Conservation (phyloP, 2,888 invertebrate species). For the Allophyes oxyacanthae region DNA sequence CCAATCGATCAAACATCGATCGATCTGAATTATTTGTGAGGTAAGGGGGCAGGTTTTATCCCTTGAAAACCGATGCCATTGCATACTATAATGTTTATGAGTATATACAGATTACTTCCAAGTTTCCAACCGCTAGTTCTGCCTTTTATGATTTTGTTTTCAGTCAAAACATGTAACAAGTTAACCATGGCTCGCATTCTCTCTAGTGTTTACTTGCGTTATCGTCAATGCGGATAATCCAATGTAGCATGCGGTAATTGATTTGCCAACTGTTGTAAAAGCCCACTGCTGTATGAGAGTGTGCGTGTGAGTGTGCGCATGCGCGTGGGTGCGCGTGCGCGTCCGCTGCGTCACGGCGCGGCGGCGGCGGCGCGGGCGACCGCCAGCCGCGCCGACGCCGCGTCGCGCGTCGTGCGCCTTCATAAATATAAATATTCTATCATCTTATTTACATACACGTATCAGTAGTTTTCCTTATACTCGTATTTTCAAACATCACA, state of each 20-base stretch:
- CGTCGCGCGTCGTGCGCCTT: conserved; percentile 1
- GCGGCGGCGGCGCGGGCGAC: neutral
- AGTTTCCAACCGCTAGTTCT: no score
- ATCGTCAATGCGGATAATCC: conserved; percentile 42
- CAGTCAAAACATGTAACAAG: no score
- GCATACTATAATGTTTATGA: no score
- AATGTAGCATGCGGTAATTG: conserved; percentile 36
- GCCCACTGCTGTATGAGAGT: neutral
- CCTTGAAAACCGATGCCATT: no score
- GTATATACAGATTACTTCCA: no score
- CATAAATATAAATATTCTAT: conserved; percentile 17
- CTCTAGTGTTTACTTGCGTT: conserved; percentile 17
- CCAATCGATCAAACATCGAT: no score
- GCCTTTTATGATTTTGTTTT: no score
- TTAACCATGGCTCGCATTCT: neutral
- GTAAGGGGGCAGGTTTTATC: no score
- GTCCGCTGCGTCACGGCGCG: conserved; percentile 7
- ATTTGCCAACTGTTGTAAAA: conserved; percentile 23
- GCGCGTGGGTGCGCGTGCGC: no score
- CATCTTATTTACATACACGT: conserved; percentile 11
- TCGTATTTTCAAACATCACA: conserved; percentile 5
- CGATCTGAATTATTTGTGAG: no score
- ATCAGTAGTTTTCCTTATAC: conserved; percentile 17
- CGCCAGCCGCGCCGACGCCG: neutral
- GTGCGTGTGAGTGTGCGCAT: conserved; percentile 1